Percentiles rank a stretch among this genome's conserved stretches.
Evolutionary conservation across 2,797 vertebrate genomes (phyloP).

Genomic region (Catostomus latipinnis): DNA sequence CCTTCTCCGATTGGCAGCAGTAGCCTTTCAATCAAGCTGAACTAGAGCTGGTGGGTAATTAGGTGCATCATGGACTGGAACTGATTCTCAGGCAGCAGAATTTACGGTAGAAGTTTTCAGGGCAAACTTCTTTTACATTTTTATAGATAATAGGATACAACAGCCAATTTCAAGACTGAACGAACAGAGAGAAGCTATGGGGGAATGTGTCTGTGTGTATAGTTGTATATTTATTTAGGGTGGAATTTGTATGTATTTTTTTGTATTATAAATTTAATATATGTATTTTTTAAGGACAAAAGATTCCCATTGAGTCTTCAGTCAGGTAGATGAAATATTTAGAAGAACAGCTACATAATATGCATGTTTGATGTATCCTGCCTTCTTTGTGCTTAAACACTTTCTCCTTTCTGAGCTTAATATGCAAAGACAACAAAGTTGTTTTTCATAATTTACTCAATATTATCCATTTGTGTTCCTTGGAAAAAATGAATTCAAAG

Average conservation of each 20-base stretch:
- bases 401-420: too few species aligned
- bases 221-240: too few species aligned
- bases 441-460: too few species aligned
- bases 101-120: background rate
- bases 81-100: background rate
- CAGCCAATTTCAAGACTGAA: too few species aligned
- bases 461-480: too few species aligned
- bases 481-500: too few species aligned
- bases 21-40: conserved; percentile 54
- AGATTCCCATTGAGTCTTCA: background rate
- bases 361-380: background rate
- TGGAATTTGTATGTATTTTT: too few species aligned
- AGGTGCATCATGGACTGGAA: conserved; percentile 39
- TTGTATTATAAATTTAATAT: too few species aligned
- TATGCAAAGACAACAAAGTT: too few species aligned
- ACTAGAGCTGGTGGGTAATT: conserved; percentile 15
- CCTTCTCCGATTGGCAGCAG: conserved; percentile 64
- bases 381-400: background rate
- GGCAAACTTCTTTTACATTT: too few species aligned
- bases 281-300: background rate
- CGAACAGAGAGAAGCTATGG: too few species aligned
- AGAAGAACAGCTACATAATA: background rate
- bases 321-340: conserved; percentile 2
- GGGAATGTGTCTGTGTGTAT: background rate
- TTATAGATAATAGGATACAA: too few species aligned